Conservation (phyloP, 1,140 invertebrate species). For the Procambarus virginalis region DNA sequence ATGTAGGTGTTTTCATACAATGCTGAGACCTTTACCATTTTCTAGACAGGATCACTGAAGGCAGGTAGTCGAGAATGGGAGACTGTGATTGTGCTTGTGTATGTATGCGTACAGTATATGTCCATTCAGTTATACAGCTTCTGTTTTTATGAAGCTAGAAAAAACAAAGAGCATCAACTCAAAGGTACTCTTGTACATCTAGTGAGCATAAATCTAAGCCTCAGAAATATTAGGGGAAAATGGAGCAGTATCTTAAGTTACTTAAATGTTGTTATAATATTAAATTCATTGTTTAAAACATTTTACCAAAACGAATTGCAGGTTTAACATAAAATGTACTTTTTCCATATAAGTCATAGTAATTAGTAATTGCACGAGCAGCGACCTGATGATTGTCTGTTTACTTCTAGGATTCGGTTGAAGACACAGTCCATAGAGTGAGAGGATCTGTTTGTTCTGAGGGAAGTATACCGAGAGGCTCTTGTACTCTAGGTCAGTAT, state of each 20-base stretch:
- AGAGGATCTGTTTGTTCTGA: constrained; percentile 43
- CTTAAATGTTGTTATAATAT: neutral
- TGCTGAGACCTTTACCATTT: too few species aligned
- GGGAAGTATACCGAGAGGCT: constrained; percentile 27
- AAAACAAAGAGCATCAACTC: too few species aligned
- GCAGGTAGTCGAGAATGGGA: too few species aligned
- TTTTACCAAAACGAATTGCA: neutral
- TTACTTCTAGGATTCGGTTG: constrained; percentile 43
- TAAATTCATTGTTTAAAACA: neutral
- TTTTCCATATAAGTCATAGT: neutral
- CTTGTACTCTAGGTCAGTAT: constrained; percentile 15
- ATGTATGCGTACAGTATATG: too few species aligned
- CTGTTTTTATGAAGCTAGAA: too few species aligned
- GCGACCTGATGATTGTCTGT: constrained; percentile 38
- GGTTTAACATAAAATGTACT: neutral
- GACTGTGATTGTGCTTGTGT: too few species aligned
- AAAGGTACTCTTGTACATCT: too few species aligned
- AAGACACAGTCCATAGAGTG: constrained; percentile 42
- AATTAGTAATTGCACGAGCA: neutral
- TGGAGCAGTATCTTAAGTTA: neutral
- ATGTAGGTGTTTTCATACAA: too few species aligned
- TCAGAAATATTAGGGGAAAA: neutral
- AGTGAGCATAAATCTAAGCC: too few species aligned
- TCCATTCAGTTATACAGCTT: too few species aligned
- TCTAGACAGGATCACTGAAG: too few species aligned